Evolutionary conservation across 2,888 invertebrate genomes (phyloP).

Genomic region (Germaria angustata): DNA sequence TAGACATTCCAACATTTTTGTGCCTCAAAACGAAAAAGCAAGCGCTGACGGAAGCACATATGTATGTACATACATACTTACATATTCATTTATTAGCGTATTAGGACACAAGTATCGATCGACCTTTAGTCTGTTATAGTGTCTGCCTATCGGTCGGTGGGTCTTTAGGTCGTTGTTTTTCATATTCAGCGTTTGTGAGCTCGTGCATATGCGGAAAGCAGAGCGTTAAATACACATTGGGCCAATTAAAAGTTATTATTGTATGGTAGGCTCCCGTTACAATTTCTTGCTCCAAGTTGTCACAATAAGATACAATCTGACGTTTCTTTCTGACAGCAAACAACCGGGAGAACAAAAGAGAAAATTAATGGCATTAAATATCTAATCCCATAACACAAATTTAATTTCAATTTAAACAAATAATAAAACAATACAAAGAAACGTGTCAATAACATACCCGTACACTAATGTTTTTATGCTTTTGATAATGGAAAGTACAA

Average conservation of each 20-base stretch:
- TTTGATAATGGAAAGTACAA: conserved; percentile 39
- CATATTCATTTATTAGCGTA: conserved; percentile 2
- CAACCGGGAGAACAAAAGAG: neutral
- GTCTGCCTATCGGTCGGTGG: conserved; percentile 37
- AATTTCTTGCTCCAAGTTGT: conserved; percentile 2
- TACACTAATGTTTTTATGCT: neutral
- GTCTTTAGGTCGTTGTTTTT: conserved; percentile 44
- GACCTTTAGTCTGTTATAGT: conserved; percentile 38
- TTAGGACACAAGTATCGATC: conserved; percentile 44
- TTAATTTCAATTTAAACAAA: neutral
- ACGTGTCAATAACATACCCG: conserved; percentile 3
- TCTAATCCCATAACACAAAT: neutral
- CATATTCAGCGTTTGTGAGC: neutral
- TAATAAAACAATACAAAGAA: neutral
- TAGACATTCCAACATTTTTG: conserved; percentile 9
- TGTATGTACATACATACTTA: too few species aligned
- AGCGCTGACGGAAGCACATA: too few species aligned
- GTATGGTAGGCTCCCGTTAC: neutral
- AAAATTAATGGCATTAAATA: neutral
- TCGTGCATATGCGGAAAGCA: neutral
- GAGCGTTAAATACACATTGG: conserved; percentile 35
- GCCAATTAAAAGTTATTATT: conserved; percentile 37
- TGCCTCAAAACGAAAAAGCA: neutral
- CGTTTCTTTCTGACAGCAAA: conserved; percentile 1
- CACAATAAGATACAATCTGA: neutral